A percentile compares a stretch with the other conserved stretches of the same genome.
These are phyloP conservation scores for Oeneis ivallda DNA, from an alignment of 2,888 invertebrate species.

Conservation along the genomic window DNA sequence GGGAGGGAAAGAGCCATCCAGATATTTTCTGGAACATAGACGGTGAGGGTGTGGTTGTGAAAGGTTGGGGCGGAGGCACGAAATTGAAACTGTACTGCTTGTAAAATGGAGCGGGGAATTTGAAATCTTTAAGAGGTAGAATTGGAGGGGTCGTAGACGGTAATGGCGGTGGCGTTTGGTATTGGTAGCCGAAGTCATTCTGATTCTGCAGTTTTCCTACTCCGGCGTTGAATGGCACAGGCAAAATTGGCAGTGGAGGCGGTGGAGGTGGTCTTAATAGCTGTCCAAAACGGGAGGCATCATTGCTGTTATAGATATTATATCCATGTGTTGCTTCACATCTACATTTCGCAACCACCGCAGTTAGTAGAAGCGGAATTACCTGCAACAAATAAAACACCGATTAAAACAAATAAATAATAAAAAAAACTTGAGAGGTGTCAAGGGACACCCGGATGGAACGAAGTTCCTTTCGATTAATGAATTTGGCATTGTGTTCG, in stretches of 20 bases:
- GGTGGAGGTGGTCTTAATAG: conserved; percentile 73
- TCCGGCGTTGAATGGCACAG: conserved; percentile 69
- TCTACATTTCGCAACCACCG: conserved; percentile 54
- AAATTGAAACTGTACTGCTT: conserved; percentile 76
- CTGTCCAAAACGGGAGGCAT: conserved; percentile 62
- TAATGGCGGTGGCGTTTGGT: conserved; percentile 55
- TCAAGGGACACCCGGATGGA: no score
- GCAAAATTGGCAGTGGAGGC: conserved; percentile 59
- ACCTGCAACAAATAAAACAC: conserved; percentile 58
- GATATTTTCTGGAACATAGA: conserved; percentile 82
- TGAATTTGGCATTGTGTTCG: no score
- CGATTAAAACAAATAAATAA: background rate
- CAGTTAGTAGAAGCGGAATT: conserved; percentile 58
- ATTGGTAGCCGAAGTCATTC: conserved; percentile 59
- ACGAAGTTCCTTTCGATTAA: no score
- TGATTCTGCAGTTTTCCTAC: conserved; percentile 62
- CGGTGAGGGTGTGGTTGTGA: conserved; percentile 69
- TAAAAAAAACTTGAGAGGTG: no score
- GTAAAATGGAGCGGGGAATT: conserved; percentile 74
- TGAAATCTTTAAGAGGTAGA: conserved; percentile 56
- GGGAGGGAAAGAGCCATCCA: conserved; percentile 83
- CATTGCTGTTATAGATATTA: conserved; percentile 50
- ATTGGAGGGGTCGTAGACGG: conserved; percentile 48
- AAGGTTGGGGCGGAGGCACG: conserved; percentile 71
- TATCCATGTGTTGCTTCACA: conserved; percentile 58